Percentiles rank a stretch among this genome's conserved stretches.
phyloP scores from a whole-genome alignment of 1,140 invertebrate genomes.

The Lethocerus indicus region DNA sequence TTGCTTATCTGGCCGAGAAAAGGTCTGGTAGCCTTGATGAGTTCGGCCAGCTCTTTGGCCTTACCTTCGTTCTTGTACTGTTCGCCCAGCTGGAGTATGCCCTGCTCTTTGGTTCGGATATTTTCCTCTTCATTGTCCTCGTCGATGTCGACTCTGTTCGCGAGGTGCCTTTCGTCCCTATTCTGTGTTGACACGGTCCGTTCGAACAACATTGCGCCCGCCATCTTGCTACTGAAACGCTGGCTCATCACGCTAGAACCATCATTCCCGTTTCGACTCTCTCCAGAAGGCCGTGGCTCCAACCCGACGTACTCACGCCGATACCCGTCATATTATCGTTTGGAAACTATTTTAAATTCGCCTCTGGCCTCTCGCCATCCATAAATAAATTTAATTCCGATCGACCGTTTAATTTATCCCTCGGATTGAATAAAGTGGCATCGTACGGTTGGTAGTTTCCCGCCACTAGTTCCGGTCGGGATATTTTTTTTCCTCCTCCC shows the following conservation, averaged over 20 bases:
- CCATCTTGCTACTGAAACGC: conserved; percentile 36
- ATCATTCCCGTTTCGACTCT: no score
- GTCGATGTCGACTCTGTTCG: conserved; percentile 40
- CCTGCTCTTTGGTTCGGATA: conserved; percentile 75
- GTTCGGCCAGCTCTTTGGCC: conserved; percentile 79
- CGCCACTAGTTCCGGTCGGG: no score
- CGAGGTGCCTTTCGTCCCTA: conserved; percentile 40
- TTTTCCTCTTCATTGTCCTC: conserved; percentile 46
- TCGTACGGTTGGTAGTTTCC: no score
- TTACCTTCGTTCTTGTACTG: conserved; percentile 83
- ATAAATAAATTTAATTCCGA: no score
- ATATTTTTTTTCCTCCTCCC: no score
- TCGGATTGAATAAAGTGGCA: no score
- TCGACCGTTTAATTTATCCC: no score
- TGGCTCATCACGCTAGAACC: conserved; percentile 10
- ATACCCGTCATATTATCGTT: no score
- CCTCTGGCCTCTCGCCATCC: no score
- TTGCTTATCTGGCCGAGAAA: conserved; percentile 91
- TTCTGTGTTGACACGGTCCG: conserved; percentile 46
- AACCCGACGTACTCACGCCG: no score
- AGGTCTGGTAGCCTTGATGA: conserved; percentile 86
- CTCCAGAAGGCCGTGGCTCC: no score
- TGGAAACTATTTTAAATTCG: no score
- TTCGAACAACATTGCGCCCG: conserved; percentile 72
- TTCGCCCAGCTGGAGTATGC: conserved; percentile 74